Base-by-base conservation (phyloP, 2,888 invertebrate species). In the Heteromurus nitidus region DNA sequence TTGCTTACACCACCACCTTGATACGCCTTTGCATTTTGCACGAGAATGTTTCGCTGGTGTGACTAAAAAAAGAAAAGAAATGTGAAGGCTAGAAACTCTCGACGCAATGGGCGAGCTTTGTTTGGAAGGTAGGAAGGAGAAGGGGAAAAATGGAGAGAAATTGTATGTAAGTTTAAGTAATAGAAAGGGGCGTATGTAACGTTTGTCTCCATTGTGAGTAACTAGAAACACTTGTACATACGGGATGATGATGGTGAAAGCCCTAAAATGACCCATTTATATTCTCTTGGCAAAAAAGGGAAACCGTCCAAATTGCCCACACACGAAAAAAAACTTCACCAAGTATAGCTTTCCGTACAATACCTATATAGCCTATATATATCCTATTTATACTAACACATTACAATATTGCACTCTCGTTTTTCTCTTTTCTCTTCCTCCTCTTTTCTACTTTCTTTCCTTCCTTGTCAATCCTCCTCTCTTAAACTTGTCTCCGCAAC, bases 191-290 rank as follows among this genome's bases (percentile, higher is more conserved):
- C 55, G 31, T 36, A n/a, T 28, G 44, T 26, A 31, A 42, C 62
- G 73, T 72, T 72, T 72, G 58, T 73, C 62, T 73, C 62, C 28
- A 62, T 58, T 60, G 44, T 42, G 26, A 26, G 60, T 60, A 65
- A 65, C 24, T 55, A 67, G 53, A 31, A 55, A 22, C 55, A 55
- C 55, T 69, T 69, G 69, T 55, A 55, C 13, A 26, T 7, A 26
- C 22, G n/a, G 53, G 1, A 62, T 18, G 44, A 26, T 42, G 30
- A 60, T 31, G 36, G 26, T 47, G 64, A 62, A 50, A 50, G 28
- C 62, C 30, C 22, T 28, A 5, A 50, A 72, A 60, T 60, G 72
- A 50, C 22, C 73, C 64, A 73, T 73, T 73, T 73, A 30, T 73
- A 73, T 73, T 73, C 73, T 62, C 30, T 26, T 3, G 16, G 64